These are phyloP conservation scores for Prochilodus magdalenae DNA, from an alignment of 2,113 vertebrate species.

Conservation along the genomic window DNA sequence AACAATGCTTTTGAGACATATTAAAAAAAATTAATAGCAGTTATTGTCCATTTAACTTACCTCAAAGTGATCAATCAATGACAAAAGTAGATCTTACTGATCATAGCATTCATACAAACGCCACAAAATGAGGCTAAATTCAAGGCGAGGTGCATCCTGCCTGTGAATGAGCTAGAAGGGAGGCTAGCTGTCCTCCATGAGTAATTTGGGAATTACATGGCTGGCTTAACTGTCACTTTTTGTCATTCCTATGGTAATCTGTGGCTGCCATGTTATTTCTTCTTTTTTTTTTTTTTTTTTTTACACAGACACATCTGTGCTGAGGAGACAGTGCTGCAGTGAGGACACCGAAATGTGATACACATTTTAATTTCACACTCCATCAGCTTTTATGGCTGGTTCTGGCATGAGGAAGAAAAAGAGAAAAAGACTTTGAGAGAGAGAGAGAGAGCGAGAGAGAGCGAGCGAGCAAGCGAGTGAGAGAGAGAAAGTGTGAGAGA, in stretches of 20 bases:
- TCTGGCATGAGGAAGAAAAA: conserved; percentile 58
- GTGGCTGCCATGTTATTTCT: conserved; percentile 42
- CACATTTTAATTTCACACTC: conserved; percentile 91
- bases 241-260: conserved; percentile 72
- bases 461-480: background rate
- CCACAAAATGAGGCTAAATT: conserved; percentile 31
- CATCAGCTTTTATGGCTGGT: conserved; percentile 85
- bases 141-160: conserved; percentile 2
- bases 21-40: background rate
- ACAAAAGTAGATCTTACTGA: background rate
- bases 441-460: background rate
- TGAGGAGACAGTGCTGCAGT: conserved; percentile 12
- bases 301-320: conserved; percentile 2
- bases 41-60: too few species aligned
- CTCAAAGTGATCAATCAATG: background rate
- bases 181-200: conserved; percentile 36
- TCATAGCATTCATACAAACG: background rate
- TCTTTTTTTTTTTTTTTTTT: conserved; percentile 15
- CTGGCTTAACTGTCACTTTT: conserved; percentile 69
- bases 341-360: conserved; percentile 85
- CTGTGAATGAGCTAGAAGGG: conserved; percentile 4
- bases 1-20: background rate
- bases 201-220: conserved; percentile 64
- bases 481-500: background rate
- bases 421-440: conserved; percentile 2